Base-by-base conservation (phyloP, 2,113 vertebrate species). In the Diglossa brunneiventris region DNA sequence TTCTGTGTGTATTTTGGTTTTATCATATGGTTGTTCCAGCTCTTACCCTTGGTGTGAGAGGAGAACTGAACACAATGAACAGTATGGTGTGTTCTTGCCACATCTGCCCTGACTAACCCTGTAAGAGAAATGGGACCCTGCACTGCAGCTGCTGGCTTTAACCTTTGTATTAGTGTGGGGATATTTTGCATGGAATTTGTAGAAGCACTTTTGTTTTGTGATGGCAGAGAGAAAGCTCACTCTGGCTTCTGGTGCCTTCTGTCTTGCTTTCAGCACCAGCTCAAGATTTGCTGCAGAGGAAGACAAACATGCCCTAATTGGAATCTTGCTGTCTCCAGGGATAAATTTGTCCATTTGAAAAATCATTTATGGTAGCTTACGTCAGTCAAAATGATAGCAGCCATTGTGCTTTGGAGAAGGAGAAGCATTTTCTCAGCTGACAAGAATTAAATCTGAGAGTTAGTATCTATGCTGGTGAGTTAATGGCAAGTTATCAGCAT, bases 331-430 rank as follows among this genome's bases (percentile, higher is more conserved):
- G 83, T 93, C 88, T 96, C 49, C 26, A 64, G 88, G 83, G 90
- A 93, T 94, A 93, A 96, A 96, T 95, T 86, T 96, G 94, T 97
- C 95, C 88, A 61, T 92, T 93, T 95, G 72, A 94, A 96, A 95
- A 95, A 94, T 88, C 88, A 89, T 83, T 96, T 92, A 49, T 28
- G 83, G 86, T 96, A 87, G 88, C 73, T 93, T 89, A 68, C 11
- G 31, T 95, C 95, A 94, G 90, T 94, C 95, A 94, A 72, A 96
- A 56, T 93, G 92, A 95, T 92, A 95, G 92, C 90, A 95, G 50
- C n/a, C 85, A 42, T 88, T 95, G 92, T 90, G 83, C 44, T 83
- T 64, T 68, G 73, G 76, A 94, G 73, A 83, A 90, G 76, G 79
- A 96, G 69, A 78, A 87, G 28, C 37, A 2, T 81, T 81, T 93